Percentiles rank a stretch among this genome's conserved stretches.
phyloP scores from a whole-genome alignment of 2,888 invertebrate species.

The Liodrosophila aerea region DNA sequence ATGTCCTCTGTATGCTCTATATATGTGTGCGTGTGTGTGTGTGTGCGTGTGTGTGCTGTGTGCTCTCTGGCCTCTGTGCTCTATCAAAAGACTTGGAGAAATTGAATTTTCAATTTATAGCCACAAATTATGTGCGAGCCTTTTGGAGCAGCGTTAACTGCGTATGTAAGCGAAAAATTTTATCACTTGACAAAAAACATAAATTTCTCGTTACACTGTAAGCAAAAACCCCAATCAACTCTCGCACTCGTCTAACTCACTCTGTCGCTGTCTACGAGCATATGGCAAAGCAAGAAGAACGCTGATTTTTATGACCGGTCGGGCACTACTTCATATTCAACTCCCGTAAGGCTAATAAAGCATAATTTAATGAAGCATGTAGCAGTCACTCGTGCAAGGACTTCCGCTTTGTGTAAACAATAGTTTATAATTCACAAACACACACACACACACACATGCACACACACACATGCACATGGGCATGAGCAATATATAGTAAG shows the following conservation, averaged over 20 bases:
- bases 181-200: conserved; percentile 79
- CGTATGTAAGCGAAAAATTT: conserved; percentile 78
- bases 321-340: conserved; percentile 76
- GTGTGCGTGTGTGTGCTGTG: not conserved
- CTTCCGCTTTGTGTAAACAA: conserved; percentile 77
- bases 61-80: conserved; percentile 1
- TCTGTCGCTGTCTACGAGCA: conserved; percentile 28
- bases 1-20: not conserved
- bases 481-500: conserved; percentile 53
- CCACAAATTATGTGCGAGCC: conserved; percentile 67
- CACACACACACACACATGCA: conserved; percentile 22
- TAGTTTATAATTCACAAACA: conserved; percentile 75
- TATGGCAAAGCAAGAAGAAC: conserved; percentile 26
- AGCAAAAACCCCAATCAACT: not conserved
- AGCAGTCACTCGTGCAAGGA: conserved; percentile 64
- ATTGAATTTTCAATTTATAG: conserved; percentile 79
- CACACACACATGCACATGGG: conserved; percentile 15
- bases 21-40: conserved; percentile 3
- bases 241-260: not conserved
- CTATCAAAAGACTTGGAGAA: conserved; percentile 60
- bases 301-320: conserved; percentile 58
- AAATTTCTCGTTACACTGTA: conserved; percentile 65
- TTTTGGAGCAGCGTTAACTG: conserved; percentile 53
- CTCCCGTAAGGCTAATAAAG: conserved; percentile 80
- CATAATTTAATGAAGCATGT: conserved; percentile 80